A percentile compares a stretch with the other conserved stretches of the same genome.
These are phyloP conservation scores for Craniophora ligustri DNA, from an alignment of 2,888 invertebrate genomes.

Conservation along the genomic window DNA sequence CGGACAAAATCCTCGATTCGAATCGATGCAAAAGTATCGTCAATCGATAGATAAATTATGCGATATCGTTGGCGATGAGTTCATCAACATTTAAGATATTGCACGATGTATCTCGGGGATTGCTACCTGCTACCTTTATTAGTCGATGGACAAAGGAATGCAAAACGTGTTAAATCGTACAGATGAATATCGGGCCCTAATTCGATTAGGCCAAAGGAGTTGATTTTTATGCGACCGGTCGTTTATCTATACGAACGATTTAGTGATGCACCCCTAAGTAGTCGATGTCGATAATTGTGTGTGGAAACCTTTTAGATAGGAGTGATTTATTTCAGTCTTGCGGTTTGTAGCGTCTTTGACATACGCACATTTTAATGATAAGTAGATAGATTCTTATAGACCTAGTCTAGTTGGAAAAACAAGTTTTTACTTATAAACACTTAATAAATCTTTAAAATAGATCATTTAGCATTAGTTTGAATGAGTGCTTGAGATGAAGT, in stretches of 20 bases:
- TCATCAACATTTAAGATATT: slow-evolving; percentile 84
- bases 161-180: slow-evolving; percentile 86
- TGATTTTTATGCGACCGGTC: slow-evolving; percentile 85
- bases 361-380: neutral
- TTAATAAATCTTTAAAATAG: no score
- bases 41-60: slow-evolving; percentile 77
- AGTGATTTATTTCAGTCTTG: neutral
- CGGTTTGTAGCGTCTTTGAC: neutral
- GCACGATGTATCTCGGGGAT: slow-evolving; percentile 71
- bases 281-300: slow-evolving; percentile 19
- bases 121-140: slow-evolving; percentile 86
- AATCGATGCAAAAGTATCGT: slow-evolving; percentile 65
- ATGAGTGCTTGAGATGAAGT: no score
- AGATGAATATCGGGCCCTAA: slow-evolving; percentile 85
- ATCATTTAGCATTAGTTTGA: no score
- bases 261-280: slow-evolving; percentile 60
- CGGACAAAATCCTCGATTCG: slow-evolving; percentile 45
- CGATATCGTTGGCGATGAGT: slow-evolving; percentile 77
- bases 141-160: slow-evolving; percentile 82
- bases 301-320: neutral
- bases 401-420: neutral
- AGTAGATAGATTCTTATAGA: neutral
- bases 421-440: no score
- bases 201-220: slow-evolving; percentile 87
- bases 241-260: slow-evolving; percentile 80